Percentiles rank a stretch among this genome's conserved stretches.
phyloP scores from a whole-genome alignment of 2,113 vertebrate genomes.

The Tachycineta bicolor region DNA sequence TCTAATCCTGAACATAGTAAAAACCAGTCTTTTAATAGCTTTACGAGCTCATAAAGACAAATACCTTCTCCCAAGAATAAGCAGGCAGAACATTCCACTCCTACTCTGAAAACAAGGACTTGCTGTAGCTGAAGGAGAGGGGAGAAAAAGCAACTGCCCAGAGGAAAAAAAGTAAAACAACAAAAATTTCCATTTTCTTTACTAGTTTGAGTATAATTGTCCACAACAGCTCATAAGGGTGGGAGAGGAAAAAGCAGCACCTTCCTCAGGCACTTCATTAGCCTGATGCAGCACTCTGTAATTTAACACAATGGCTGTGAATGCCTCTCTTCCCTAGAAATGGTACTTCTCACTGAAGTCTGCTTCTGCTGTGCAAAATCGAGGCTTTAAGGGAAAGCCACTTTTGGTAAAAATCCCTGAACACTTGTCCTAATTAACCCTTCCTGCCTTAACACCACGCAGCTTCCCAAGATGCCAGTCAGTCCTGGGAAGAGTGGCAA shows the following conservation, averaged over 20 bases:
- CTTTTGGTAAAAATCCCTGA: not conserved
- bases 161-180: not conserved
- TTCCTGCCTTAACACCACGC: not conserved
- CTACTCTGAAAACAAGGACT: not conserved
- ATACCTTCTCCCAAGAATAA: slow-evolving; percentile 17
- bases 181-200: not conserved
- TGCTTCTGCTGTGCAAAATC: not conserved
- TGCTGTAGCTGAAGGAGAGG: not conserved
- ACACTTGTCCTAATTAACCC: not conserved
- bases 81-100: slow-evolving; percentile 25
- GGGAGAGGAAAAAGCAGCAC: not conserved
- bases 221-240: not conserved
- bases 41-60: slow-evolving; percentile 42
- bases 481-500: not conserved
- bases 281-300: not conserved
- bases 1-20: not conserved
- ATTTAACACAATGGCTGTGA: not conserved
- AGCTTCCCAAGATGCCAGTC: not conserved
- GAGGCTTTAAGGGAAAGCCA: not conserved
- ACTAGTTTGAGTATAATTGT: not conserved
- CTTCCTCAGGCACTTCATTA: not conserved
- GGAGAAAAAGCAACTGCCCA: not conserved
- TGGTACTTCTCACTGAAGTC: not conserved
- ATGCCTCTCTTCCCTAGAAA: not conserved
- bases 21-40: slow-evolving; percentile 38